These are phyloP conservation scores for Tenebrio molitor DNA, from an alignment of 1,140 invertebrate genomes.

Conservation along the genomic window DNA sequence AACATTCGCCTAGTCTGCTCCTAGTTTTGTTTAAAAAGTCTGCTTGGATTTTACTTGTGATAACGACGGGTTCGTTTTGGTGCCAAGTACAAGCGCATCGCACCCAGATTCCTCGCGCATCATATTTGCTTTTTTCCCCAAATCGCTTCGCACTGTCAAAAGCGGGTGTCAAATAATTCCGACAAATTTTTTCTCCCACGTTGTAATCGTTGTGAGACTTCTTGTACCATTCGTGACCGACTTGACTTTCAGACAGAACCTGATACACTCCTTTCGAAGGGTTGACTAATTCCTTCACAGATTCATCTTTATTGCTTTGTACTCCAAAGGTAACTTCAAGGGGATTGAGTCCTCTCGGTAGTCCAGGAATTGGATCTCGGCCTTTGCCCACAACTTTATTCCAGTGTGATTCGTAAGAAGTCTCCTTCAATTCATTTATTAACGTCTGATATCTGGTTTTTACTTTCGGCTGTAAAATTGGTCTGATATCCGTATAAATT, in stretches of 20 bases:
- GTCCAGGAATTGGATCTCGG: slow-evolving; percentile 67
- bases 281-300: slow-evolving; percentile 61
- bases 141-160: slow-evolving; percentile 60
- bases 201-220: slow-evolving; percentile 65
- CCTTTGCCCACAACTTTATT: slow-evolving; percentile 66
- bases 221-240: slow-evolving; percentile 60
- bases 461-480: slow-evolving; percentile 60
- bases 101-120: slow-evolving; percentile 67
- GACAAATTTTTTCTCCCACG: slow-evolving; percentile 59
- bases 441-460: slow-evolving; percentile 69
- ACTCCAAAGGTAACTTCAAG: slow-evolving; percentile 67
- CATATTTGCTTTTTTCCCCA: slow-evolving; percentile 66
- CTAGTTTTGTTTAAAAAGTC: slow-evolving; percentile 64
- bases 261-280: slow-evolving; percentile 61
- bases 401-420: slow-evolving; percentile 69
- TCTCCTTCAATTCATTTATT: slow-evolving; percentile 69
- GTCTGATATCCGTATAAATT: slow-evolving; percentile 37
- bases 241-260: slow-evolving; percentile 64
- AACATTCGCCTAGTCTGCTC: slow-evolving; percentile 64
- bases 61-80: slow-evolving; percentile 61
- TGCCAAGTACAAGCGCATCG: slow-evolving; percentile 67
- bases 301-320: slow-evolving; percentile 62
- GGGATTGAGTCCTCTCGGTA: slow-evolving; percentile 68
- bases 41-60: slow-evolving; percentile 66
- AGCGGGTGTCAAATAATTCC: slow-evolving; percentile 51